These are phyloP conservation scores for Anagrus nilaparvatae DNA, from an alignment of 1,140 invertebrate species.

Conservation along the genomic window DNA sequence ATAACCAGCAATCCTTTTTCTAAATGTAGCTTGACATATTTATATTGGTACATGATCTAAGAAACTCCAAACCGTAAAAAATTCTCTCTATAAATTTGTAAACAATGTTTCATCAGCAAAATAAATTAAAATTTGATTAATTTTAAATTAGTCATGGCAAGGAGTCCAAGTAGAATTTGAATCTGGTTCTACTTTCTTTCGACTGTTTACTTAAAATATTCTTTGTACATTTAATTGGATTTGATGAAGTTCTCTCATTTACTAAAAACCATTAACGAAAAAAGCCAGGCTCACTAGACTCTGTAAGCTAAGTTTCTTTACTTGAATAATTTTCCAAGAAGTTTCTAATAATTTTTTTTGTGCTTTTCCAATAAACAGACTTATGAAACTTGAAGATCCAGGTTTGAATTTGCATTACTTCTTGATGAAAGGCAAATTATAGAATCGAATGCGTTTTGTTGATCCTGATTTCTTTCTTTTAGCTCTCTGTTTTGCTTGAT, in stretches of 20 bases:
- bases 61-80: conserved; percentile 88
- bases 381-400: conserved; percentile 50
- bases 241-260: conserved; percentile 66
- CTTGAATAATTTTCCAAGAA: conserved; percentile 86
- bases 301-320: conserved; percentile 44
- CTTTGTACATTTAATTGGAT: conserved; percentile 70
- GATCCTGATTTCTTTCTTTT: conserved; percentile 21
- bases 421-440: conserved; percentile 41
- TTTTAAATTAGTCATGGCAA: no score
- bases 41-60: conserved; percentile 70
- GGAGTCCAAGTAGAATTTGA: conserved; percentile 68
- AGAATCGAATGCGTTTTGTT: conserved; percentile 33
- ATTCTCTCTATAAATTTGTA: conserved; percentile 54
- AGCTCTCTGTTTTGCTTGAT: conserved; percentile 63
- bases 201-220: conserved; percentile 92
- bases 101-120: no score
- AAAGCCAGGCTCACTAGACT: conserved; percentile 69
- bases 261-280: conserved; percentile 87
- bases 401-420: conserved; percentile 26
- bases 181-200: conserved; percentile 50
- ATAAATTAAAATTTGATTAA: no score
- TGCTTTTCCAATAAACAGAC: conserved; percentile 71
- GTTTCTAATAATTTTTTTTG: conserved; percentile 72
- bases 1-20: conserved; percentile 63
- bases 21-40: conserved; percentile 62